phyloP scores from a whole-genome alignment of 2,888 invertebrate genomes.

The Microctonus aethiopoides region DNA sequence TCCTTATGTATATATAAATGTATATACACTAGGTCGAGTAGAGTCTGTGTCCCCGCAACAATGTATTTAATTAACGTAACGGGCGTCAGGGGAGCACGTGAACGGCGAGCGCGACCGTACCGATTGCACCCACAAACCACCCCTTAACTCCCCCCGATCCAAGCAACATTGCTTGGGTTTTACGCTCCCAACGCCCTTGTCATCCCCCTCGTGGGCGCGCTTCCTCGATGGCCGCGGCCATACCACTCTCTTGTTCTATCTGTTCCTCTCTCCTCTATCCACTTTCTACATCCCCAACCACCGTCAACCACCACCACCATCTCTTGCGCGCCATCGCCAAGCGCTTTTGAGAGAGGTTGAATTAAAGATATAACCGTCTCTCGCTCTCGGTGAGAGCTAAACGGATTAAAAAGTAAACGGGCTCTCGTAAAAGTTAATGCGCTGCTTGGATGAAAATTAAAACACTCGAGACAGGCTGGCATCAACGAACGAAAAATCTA shows the following conservation, averaged over 20 bases:
- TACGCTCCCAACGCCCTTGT: slow-evolving; percentile 13
- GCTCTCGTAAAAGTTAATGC: slow-evolving; percentile 64
- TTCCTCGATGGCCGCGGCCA: slow-evolving; percentile 46
- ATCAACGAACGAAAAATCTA: slow-evolving; percentile 15
- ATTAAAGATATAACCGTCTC: slow-evolving; percentile 52
- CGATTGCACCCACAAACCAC: slow-evolving; percentile 65
- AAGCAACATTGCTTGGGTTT: slow-evolving; percentile 45
- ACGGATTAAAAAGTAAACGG: slow-evolving; percentile 66
- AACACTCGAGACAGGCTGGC: slow-evolving; percentile 54
- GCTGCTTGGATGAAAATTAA: slow-evolving; percentile 66
- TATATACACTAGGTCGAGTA: slow-evolving; percentile 35
- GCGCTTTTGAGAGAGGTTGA: slow-evolving; percentile 40
- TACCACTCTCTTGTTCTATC: slow-evolving; percentile 37
- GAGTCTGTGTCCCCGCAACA: slow-evolving; percentile 66
- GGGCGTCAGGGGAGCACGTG: slow-evolving; percentile 60
- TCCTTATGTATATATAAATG: not conserved
- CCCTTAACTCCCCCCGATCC: slow-evolving; percentile 50
- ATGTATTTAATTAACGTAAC: slow-evolving; percentile 68
- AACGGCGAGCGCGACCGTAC: slow-evolving; percentile 50
- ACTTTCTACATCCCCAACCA: slow-evolving; percentile 8
- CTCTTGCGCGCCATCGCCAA: slow-evolving; percentile 16
- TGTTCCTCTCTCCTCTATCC: slow-evolving; percentile 37
- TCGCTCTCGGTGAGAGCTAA: slow-evolving; percentile 50
- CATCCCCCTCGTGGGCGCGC: slow-evolving; percentile 31
- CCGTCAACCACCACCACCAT: slow-evolving; percentile 2